A percentile compares a stretch with the other conserved stretches of the same genome.
Evolutionary conservation across 2,888 invertebrate species (phyloP).

Genomic region (Cremastinae sp.): DNA sequence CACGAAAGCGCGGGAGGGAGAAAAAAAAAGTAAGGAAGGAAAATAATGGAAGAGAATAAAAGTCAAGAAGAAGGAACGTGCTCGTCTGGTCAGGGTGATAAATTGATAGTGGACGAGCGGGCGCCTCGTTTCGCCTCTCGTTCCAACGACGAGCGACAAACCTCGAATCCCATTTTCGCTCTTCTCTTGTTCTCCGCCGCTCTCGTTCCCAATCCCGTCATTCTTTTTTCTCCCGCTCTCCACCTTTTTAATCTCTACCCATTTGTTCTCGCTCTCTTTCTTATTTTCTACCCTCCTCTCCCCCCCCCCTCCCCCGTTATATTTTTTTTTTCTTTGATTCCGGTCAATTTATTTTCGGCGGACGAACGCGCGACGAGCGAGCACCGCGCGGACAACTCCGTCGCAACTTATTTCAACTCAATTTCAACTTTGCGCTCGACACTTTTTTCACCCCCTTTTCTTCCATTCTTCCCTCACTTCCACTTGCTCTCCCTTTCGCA

Average conservation of each 20-base stretch:
- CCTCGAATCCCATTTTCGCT: constrained; percentile 44
- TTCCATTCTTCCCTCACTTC: not conserved
- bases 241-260: not conserved
- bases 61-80: constrained; percentile 44
- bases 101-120: constrained; percentile 79
- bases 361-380: constrained; percentile 10
- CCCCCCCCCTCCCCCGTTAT: constrained; percentile 19
- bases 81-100: constrained; percentile 72
- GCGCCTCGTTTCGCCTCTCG: constrained; percentile 67
- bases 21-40: not conserved
- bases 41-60: constrained; percentile 58
- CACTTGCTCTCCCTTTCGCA: not conserved
- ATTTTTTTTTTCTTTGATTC: constrained; percentile 7
- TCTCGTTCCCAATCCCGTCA: no score
- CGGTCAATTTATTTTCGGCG: constrained; percentile 26
- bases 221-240: not conserved
- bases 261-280: constrained; percentile 10
- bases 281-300: constrained; percentile 30
- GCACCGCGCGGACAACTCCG: constrained; percentile 6
- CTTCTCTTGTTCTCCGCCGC: constrained; percentile 39
- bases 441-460: not conserved
- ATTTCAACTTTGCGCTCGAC: not conserved
- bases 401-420: not conserved
- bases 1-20: not conserved
- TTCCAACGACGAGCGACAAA: constrained; percentile 30